Conservation (phyloP, 2,113 vertebrate genomes). For the Pan paniscus region DNA sequence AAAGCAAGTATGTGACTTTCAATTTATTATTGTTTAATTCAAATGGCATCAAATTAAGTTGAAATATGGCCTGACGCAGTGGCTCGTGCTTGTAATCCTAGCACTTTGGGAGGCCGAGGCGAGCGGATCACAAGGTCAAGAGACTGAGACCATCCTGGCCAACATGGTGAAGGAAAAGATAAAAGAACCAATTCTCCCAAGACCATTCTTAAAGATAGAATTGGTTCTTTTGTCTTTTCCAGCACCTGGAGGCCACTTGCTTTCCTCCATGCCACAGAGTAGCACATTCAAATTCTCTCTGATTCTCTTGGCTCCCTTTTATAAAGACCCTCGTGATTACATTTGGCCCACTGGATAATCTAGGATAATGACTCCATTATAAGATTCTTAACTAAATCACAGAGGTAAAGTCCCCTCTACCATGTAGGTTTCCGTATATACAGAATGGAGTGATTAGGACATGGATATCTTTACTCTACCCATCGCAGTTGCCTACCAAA, state of each 20-base stretch:
- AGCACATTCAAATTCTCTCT: neutral
- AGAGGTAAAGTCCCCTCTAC: neutral
- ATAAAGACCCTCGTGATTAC: neutral
- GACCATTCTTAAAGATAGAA: neutral
- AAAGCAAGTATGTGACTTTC: neutral
- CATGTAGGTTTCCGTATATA: neutral
- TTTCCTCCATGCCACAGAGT: neutral
- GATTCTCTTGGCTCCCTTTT: neutral
- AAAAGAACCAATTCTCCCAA: no score
- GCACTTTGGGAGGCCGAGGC: no score
- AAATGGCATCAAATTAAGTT: neutral
- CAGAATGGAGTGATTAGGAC: neutral
- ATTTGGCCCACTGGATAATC: neutral
- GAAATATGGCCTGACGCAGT: neutral
- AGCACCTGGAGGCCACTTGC: neutral
- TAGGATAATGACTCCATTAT: neutral
- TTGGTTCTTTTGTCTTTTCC: neutral
- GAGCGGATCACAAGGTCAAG: no score
- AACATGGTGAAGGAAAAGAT: no score
- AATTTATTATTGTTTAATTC: neutral
- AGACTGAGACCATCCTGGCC: no score
- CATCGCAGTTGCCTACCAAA: neutral
- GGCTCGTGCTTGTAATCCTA: no score
- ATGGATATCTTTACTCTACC: neutral
- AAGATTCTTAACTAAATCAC: neutral